Evolutionary conservation across 2,113 vertebrate genomes (phyloP).

Genomic region (Eupsittula cactorum): DNA sequence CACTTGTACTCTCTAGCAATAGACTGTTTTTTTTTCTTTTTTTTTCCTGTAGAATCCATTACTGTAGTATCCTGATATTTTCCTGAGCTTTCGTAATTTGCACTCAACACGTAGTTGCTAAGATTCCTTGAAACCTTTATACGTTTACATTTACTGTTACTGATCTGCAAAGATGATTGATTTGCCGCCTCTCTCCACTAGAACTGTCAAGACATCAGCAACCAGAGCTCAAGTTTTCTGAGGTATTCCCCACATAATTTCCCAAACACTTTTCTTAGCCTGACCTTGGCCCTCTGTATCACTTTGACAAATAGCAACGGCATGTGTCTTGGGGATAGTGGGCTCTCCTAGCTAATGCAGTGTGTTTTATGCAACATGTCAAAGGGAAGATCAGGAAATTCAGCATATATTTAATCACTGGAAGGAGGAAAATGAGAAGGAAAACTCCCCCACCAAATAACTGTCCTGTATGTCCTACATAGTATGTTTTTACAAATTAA

Average conservation of each 20-base stretch:
- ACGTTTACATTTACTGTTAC: constrained; percentile 55
- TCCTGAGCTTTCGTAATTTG: background rate
- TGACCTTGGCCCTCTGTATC: constrained; percentile 74
- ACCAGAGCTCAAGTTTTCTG: constrained; percentile 75
- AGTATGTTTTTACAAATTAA: background rate
- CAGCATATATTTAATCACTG: background rate
- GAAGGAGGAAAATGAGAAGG: background rate
- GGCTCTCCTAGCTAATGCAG: background rate
- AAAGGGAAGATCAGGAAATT: background rate
- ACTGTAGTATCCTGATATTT: background rate
- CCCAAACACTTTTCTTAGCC: constrained; percentile 49
- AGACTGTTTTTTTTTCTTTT: background rate
- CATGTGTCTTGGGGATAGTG: accelerated
- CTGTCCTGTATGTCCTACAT: background rate
- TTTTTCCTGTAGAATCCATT: background rate
- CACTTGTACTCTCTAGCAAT: background rate
- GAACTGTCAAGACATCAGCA: constrained; percentile 74
- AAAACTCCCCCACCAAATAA: background rate
- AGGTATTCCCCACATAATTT: constrained; percentile 69
- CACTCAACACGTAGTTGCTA: constrained; percentile 66
- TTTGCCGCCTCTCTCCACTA: constrained; percentile 79
- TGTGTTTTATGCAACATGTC: background rate
- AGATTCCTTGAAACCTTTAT: constrained; percentile 75
- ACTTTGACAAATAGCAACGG: constrained; percentile 41
- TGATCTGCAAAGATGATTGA: constrained; percentile 75